Conservation (phyloP, 2,888 invertebrate species). For the Drosophila paramelanica region DNA sequence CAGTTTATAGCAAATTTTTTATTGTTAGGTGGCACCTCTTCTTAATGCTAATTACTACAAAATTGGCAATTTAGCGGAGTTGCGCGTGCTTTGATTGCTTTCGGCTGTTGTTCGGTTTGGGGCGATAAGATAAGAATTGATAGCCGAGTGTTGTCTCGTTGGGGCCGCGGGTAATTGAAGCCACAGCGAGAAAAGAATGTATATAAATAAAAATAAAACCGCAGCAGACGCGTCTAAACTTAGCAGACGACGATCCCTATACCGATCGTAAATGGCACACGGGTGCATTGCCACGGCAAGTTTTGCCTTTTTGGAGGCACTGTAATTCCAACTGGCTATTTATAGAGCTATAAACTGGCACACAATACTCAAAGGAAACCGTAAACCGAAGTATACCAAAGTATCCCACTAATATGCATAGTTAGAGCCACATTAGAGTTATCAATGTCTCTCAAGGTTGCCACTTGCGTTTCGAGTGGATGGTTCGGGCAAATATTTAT, state of each 20-base stretch:
- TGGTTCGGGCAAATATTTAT: constrained; percentile 8
- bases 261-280: constrained; percentile 68
- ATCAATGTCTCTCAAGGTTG: constrained; percentile 49
- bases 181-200: constrained; percentile 6
- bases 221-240: constrained; percentile 50
- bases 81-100: constrained; percentile 57
- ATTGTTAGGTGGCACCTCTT: constrained; percentile 37
- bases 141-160: constrained; percentile 2
- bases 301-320: constrained; percentile 24
- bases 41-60: constrained; percentile 47
- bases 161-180: constrained; percentile 6
- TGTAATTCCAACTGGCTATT: constrained; percentile 47
- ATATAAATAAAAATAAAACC: constrained; percentile 46
- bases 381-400: constrained; percentile 2
- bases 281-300: constrained; percentile 66
- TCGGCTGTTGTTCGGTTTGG: constrained; percentile 16
- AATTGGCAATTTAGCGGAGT: constrained; percentile 45
- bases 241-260: constrained; percentile 42
- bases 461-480: constrained; percentile 38
- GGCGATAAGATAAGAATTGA: constrained; percentile 46
- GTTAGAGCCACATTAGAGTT: constrained; percentile 34
- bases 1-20: constrained; percentile 1
- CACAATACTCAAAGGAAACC: constrained; percentile 27
- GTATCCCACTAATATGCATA: constrained; percentile 36
- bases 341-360: constrained; percentile 50